Evolutionary conservation across 2,888 invertebrate genomes (phyloP).

Genomic region (Blera fallax): DNA sequence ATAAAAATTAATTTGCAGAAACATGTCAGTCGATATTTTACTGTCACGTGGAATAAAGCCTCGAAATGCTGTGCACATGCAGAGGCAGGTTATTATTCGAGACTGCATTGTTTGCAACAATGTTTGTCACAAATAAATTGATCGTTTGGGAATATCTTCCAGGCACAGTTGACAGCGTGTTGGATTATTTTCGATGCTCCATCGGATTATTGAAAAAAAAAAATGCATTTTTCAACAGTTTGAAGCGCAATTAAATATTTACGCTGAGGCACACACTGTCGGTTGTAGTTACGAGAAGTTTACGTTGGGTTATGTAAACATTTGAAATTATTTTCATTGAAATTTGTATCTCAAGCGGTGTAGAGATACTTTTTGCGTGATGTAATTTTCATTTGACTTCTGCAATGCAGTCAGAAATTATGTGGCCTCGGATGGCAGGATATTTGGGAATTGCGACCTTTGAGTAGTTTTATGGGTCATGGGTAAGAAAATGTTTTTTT

Average conservation of each 20-base stretch:
- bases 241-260: background rate
- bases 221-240: background rate
- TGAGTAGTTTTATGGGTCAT: background rate
- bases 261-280: background rate
- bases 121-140: slow-evolving; percentile 3
- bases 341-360: background rate
- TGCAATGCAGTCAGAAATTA: background rate
- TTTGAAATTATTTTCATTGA: background rate
- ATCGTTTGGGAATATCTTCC: background rate
- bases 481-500: background rate
- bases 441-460: background rate
- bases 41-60: background rate
- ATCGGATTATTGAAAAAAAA: background rate
- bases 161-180: background rate
- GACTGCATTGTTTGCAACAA: slow-evolving; percentile 6
- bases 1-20: background rate
- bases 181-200: background rate
- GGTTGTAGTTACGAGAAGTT: background rate
- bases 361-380: background rate
- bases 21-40: slow-evolving; percentile 1
- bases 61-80: background rate
- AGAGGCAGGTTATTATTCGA: background rate
- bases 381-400: background rate
- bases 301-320: background rate
- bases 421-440: background rate